A percentile compares a stretch with the other conserved stretches of the same genome.
phyloP scores from a whole-genome alignment of 2,113 vertebrate genomes.

The Xenus cinereus region DNA sequence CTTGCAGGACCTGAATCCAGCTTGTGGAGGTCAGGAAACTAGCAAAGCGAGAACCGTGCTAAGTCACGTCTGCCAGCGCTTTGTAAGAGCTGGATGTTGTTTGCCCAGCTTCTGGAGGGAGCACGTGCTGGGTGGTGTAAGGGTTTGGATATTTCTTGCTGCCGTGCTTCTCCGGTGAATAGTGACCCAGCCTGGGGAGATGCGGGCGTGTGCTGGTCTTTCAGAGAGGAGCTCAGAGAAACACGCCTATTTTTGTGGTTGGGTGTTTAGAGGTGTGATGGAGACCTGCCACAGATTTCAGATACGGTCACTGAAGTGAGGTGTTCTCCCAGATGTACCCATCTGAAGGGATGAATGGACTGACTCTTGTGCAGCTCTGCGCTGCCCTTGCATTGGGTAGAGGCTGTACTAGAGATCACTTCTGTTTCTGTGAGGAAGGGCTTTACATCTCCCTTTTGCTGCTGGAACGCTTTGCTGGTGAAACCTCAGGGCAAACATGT shows the following conservation, averaged over 20 bases:
- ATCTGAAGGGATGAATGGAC: not conserved
- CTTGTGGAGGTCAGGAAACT: not conserved
- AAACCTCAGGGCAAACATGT: not conserved
- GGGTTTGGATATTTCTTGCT: not conserved
- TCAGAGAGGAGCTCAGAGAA: not conserved
- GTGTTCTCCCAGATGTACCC: not conserved
- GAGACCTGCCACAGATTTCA: not conserved
- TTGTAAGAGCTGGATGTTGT: not conserved
- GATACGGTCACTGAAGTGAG: not conserved
- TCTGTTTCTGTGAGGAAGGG: not conserved
- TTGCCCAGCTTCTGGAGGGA: not conserved
- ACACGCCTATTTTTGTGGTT: not conserved
- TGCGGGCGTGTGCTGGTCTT: not conserved
- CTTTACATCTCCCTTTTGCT: not conserved
- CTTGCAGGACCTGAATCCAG: not conserved
- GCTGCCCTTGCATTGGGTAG: not conserved
- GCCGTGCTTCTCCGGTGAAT: not conserved
- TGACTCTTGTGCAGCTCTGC: not conserved
- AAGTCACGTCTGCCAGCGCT: not conserved
- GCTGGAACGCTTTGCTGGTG: not conserved
- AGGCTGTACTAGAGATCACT: not conserved
- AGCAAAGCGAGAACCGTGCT: not conserved
- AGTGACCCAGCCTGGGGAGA: not conserved
- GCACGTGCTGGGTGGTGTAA: not conserved
- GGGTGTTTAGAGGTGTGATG: not conserved